Conservation (phyloP, 1,140 invertebrate species). For the Drosophila funebris region DNA sequence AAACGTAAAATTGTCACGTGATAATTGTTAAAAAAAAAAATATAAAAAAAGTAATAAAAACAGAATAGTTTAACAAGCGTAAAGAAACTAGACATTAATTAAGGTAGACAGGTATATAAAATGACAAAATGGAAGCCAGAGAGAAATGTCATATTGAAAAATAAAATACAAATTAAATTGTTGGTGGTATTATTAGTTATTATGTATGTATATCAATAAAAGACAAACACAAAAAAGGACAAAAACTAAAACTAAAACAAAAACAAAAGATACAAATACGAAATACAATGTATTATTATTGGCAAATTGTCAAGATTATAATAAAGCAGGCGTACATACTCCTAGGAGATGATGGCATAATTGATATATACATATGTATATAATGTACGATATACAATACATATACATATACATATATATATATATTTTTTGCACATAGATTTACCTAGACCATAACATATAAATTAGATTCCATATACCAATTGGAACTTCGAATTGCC, state of each 20-base stretch:
- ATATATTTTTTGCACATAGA: constrained; percentile 80
- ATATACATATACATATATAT: constrained; percentile 57
- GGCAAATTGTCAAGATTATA: constrained; percentile 71
- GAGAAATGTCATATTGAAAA: constrained; percentile 44
- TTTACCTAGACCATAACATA: constrained; percentile 70
- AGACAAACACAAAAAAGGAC: not conserved
- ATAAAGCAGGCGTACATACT: not conserved
- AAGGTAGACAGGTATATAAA: constrained; percentile 70
- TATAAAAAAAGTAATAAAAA: constrained; percentile 16
- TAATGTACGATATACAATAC: constrained; percentile 78
- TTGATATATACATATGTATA: constrained; percentile 64
- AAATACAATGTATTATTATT: constrained; percentile 69
- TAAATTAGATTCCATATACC: constrained; percentile 21
- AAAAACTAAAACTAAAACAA: not conserved
- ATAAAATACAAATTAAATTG: constrained; percentile 59
- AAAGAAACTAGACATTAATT: constrained; percentile 74
- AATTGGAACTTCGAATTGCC: constrained; percentile 29
- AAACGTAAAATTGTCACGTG: constrained; percentile 73
- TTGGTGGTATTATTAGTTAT: constrained; percentile 78
- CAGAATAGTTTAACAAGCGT: constrained; percentile 50
- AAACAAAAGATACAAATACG: constrained; percentile 28
- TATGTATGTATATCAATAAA: constrained; percentile 44
- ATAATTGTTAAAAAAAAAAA: constrained; percentile 70
- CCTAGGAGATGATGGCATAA: constrained; percentile 13
- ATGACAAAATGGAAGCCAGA: constrained; percentile 25